These are phyloP conservation scores for Chaenodraco wilsoni DNA, from an alignment of 2,797 vertebrate species.

Conservation along the genomic window DNA sequence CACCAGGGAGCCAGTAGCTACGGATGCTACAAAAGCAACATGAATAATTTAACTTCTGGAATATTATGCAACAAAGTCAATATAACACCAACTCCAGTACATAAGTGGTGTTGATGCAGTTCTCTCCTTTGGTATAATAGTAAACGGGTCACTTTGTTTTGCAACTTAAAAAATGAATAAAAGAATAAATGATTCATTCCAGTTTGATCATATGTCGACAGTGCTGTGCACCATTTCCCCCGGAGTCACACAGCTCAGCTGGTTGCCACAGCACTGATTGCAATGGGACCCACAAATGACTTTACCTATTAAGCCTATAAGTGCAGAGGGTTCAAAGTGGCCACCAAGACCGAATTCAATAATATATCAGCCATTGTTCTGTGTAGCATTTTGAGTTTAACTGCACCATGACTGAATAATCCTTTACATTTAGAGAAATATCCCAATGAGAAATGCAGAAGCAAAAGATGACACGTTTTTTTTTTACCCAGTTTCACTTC, in stretches of 20 bases:
- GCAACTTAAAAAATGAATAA: neutral
- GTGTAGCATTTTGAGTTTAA: slow-evolving; percentile 6
- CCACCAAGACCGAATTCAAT: slow-evolving; percentile 24
- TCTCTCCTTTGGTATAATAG: neutral
- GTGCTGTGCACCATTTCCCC: slow-evolving; percentile 1
- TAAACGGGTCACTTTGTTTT: slow-evolving; percentile 12
- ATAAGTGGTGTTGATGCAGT: slow-evolving; percentile 16
- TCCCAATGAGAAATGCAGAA: neutral
- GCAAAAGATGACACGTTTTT: slow-evolving; percentile 1
- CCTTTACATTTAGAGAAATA: slow-evolving; percentile 16
- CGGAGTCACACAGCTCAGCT: slow-evolving; percentile 40
- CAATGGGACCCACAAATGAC: slow-evolving; percentile 32
- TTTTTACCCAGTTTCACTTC: slow-evolving; percentile 95
- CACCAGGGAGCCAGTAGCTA: slow-evolving; percentile 60
- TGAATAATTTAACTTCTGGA: slow-evolving; percentile 47
- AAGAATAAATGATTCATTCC: slow-evolving; percentile 23
- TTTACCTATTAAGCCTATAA: slow-evolving; percentile 50
- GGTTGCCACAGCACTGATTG: slow-evolving; percentile 25
- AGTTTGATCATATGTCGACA: slow-evolving; percentile 23
- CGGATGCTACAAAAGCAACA: slow-evolving; percentile 51
- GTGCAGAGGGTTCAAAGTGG: slow-evolving; percentile 25
- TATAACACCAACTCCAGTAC: slow-evolving; percentile 25
- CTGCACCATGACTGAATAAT: slow-evolving; percentile 18
- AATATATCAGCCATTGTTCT: slow-evolving; percentile 27
- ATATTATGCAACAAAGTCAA: slow-evolving; percentile 53